These are phyloP conservation scores for Drosophila miranda DNA, from an alignment of 1,140 invertebrate genomes.

Conservation along the genomic window DNA sequence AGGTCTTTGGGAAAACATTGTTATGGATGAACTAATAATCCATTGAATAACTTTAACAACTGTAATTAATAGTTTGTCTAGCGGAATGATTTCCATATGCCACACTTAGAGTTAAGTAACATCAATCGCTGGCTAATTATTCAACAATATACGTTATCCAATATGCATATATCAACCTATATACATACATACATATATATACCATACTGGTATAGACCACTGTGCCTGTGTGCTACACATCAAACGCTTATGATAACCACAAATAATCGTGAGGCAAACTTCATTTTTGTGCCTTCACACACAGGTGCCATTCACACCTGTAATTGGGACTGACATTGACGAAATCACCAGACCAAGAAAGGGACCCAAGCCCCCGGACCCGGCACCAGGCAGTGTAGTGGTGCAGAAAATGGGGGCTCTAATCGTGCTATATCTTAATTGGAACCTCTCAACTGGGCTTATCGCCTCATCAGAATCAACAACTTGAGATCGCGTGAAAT, in stretches of 20 bases:
- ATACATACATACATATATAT: no score
- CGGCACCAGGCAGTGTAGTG: neutral
- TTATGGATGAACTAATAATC: no score
- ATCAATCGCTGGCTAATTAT: no score
- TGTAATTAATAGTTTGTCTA: no score
- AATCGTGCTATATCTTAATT: constrained; percentile 17
- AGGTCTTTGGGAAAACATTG: no score
- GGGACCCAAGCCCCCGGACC: neutral
- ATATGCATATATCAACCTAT: no score
- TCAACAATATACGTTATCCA: no score
- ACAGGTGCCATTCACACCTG: constrained; percentile 47
- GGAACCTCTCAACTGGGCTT: neutral
- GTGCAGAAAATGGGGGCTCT: neutral
- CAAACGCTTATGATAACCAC: constrained; percentile 14
- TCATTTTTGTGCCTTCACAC: constrained; percentile 10
- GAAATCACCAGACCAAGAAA: constrained; percentile 16
- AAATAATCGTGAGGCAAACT: constrained; percentile 36
- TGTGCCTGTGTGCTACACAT: constrained; percentile 8
- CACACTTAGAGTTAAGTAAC: no score
- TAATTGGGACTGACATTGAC: constrained; percentile 39
- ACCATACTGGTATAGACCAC: neutral
- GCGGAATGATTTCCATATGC: no score
- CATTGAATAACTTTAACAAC: no score
- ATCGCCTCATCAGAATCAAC: constrained; percentile 9
- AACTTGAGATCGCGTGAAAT: constrained; percentile 7